phyloP scores from a whole-genome alignment of 2,797 vertebrate species.

The Zenarchopterus dispar region DNA sequence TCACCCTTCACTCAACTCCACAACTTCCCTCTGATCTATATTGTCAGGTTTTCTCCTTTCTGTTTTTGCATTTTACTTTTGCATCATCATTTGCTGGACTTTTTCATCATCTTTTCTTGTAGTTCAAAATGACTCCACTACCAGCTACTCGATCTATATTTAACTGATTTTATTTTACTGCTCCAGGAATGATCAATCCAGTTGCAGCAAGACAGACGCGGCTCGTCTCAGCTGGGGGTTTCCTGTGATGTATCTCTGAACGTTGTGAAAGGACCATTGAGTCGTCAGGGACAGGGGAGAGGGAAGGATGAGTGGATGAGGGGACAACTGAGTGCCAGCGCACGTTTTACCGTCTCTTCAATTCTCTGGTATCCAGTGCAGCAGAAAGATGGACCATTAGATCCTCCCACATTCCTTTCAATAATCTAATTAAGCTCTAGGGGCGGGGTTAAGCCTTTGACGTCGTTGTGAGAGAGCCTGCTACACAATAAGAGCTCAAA shows the following conservation, averaged over 20 bases:
- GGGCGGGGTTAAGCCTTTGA: conserved; percentile 2
- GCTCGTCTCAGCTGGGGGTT: conserved; percentile 32
- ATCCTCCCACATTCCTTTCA: conserved; percentile 33
- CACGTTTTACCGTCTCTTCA: conserved; percentile 16
- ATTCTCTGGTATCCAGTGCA: conserved; percentile 29
- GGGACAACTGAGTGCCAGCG: conserved; percentile 1
- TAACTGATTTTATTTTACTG: no score
- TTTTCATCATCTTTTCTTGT: no score
- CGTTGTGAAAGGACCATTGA: conserved; percentile 11
- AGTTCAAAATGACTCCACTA: no score
- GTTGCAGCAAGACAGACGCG: conserved; percentile 6
- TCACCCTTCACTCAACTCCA: no score
- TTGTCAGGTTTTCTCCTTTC: no score
- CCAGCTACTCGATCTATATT: no score
- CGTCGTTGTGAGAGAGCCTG: not conserved
- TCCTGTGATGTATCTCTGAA: conserved; percentile 28
- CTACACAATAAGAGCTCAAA: no score
- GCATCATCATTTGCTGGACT: no score
- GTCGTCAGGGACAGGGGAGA: conserved; percentile 26
- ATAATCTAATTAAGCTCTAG: conserved; percentile 53
- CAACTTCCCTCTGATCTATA: no score
- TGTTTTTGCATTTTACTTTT: no score
- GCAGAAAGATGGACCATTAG: conserved; percentile 49
- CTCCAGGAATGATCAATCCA: no score
- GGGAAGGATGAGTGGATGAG: not conserved